Conservation (phyloP, 2,888 invertebrate species). For the Zygaena filipendulae region DNA sequence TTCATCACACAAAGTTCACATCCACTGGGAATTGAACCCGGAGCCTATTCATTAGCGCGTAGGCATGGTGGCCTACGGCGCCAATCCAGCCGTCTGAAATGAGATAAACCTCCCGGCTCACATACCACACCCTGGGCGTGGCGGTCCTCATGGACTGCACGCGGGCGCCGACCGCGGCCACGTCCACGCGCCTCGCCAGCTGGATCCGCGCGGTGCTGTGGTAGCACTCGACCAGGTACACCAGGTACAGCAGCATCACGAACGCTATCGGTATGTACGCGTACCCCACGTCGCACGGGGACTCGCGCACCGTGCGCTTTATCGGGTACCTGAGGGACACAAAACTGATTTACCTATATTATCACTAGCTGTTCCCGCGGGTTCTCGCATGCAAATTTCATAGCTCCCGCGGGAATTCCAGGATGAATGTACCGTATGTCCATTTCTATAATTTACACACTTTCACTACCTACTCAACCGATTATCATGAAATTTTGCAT, state of each 20-base stretch:
- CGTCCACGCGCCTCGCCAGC: slow-evolving; percentile 71
- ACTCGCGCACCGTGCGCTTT: slow-evolving; percentile 71
- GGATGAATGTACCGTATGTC: too few relatives aligned
- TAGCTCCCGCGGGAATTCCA: too few relatives aligned
- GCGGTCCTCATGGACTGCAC: slow-evolving; percentile 75
- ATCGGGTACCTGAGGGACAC: slow-evolving; percentile 67
- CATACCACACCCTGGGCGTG: slow-evolving; percentile 81
- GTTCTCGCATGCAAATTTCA: slow-evolving; percentile 1
- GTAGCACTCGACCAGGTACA: slow-evolving; percentile 87
- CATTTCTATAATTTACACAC: too few relatives aligned
- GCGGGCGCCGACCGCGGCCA: slow-evolving; percentile 73
- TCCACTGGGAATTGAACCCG: too few relatives aligned
- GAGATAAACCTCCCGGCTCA: too few relatives aligned
- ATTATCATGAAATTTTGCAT: too few relatives aligned
- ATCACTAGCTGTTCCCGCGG: too few relatives aligned
- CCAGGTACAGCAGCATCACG: slow-evolving; percentile 80
- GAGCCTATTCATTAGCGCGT: too few relatives aligned
- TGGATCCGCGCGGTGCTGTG: slow-evolving; percentile 81
- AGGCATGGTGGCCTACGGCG: too few relatives aligned
- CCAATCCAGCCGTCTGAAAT: too few relatives aligned
- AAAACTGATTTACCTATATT: slow-evolving; percentile 36
- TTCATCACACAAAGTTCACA: too few relatives aligned
- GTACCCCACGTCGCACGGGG: slow-evolving; percentile 85
- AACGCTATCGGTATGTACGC: slow-evolving; percentile 86
- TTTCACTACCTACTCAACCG: too few relatives aligned